A percentile compares a stretch with the other conserved stretches of the same genome.
These are phyloP conservation scores for Xestia xanthographa DNA, from an alignment of 2,888 invertebrate genomes.

Conservation along the genomic window DNA sequence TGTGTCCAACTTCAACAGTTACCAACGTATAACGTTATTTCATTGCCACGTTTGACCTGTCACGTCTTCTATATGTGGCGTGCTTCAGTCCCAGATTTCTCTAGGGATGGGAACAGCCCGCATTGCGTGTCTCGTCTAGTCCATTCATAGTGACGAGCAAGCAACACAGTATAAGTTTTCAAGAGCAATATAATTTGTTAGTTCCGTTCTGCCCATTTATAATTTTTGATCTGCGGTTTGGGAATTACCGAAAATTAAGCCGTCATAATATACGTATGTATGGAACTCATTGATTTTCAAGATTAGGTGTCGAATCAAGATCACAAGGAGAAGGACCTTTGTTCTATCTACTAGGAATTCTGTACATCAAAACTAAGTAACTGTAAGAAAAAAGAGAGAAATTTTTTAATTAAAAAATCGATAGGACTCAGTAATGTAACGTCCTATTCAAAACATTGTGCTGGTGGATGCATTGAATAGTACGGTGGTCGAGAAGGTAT, in stretches of 20 bases:
- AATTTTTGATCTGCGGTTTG: too few relatives aligned
- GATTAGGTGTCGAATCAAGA: not conserved
- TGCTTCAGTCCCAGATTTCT: conserved; percentile 44
- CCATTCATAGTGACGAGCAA: conserved; percentile 37
- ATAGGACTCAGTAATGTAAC: too few relatives aligned
- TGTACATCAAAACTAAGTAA: too few relatives aligned
- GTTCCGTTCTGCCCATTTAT: not conserved
- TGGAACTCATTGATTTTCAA: not conserved
- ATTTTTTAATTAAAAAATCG: too few relatives aligned
- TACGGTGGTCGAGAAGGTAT: too few relatives aligned
- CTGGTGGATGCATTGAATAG: too few relatives aligned
- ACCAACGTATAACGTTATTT: conserved; percentile 9
- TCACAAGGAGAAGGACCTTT: not conserved
- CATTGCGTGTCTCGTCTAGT: conserved; percentile 29
- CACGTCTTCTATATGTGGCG: conserved; percentile 30
- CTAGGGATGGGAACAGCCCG: conserved; percentile 40
- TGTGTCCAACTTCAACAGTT: not conserved
- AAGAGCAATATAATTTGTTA: conserved; percentile 7
- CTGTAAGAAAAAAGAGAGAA: too few relatives aligned
- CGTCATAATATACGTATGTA: too few relatives aligned
- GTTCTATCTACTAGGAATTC: too few relatives aligned
- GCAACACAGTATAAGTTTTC: conserved; percentile 11
- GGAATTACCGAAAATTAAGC: not conserved
- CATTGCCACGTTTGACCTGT: conserved; percentile 3
- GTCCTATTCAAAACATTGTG: too few relatives aligned